A percentile compares a stretch with the other conserved stretches of the same genome.
phyloP scores from a whole-genome alignment of 2,113 vertebrate genomes.

The Microcebus lehilahytsara region DNA sequence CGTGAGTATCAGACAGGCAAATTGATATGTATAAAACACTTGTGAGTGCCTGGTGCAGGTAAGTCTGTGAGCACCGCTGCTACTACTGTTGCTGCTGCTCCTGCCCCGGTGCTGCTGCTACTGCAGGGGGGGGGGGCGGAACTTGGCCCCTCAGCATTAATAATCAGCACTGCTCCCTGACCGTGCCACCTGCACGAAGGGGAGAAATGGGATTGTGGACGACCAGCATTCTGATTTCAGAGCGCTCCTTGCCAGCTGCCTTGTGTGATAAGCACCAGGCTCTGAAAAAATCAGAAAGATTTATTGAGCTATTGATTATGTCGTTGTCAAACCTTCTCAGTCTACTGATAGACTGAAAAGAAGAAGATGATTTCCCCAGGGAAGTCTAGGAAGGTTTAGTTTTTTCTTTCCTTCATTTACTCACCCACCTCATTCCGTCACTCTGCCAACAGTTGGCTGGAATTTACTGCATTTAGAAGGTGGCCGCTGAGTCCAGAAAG shows the following conservation, averaged over 20 bases:
- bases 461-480: no score
- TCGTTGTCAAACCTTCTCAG: background rate
- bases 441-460: background rate
- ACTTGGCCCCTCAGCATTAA: rapidly evolving
- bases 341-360: background rate
- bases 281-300: background rate
- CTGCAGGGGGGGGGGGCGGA: background rate
- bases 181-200: background rate
- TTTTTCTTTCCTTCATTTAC: background rate
- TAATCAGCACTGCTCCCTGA: background rate
- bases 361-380: background rate
- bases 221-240: background rate
- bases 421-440: background rate
- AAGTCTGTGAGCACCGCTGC: background rate
- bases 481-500: background rate
- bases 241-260: background rate
- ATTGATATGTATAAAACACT: no score
- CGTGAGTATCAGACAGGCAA: background rate
- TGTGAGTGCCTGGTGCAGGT: background rate
- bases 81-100: no score
- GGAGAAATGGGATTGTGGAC: background rate
- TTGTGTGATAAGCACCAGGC: background rate
- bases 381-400: background rate
- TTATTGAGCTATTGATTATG: background rate
- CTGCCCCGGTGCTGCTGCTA: background rate